Evolutionary conservation across 2,888 invertebrate species (phyloP).

Genomic region (Athetis lepigone): DNA sequence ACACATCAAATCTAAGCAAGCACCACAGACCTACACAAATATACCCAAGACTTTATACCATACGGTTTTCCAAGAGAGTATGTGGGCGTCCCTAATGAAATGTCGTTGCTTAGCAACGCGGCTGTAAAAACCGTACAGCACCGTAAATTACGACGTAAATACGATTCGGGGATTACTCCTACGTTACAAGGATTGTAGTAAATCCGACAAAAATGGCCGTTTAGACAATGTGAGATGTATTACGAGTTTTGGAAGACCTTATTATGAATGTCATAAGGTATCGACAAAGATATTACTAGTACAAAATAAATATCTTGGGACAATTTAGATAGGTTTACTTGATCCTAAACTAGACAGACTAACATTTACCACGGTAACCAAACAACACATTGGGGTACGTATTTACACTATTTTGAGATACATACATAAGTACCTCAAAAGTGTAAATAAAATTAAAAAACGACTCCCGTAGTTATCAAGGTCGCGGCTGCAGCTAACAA

Average conservation of each 20-base stretch:
- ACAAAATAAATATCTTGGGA: too few species aligned
- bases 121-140: constrained; percentile 69
- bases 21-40: not conserved
- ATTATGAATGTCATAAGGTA: constrained; percentile 3
- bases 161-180: constrained; percentile 68
- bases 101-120: constrained; percentile 69
- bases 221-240: constrained; percentile 35
- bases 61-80: constrained; percentile 17
- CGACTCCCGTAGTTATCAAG: too few species aligned
- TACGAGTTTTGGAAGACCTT: constrained; percentile 15
- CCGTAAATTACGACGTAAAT: constrained; percentile 72
- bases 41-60: constrained; percentile 4
- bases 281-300: too few species aligned
- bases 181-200: constrained; percentile 62
- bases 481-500: too few species aligned
- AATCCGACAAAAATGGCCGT: constrained; percentile 61
- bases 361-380: too few species aligned
- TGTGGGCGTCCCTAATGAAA: constrained; percentile 59
- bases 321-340: too few species aligned
- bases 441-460: too few species aligned
- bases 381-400: too few species aligned
- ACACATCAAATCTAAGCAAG: too few species aligned
- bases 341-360: too few species aligned
- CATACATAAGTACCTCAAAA: too few species aligned
- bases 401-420: too few species aligned